Base-by-base conservation (phyloP, 2,113 vertebrate species). In the Garra rufa region DNA sequence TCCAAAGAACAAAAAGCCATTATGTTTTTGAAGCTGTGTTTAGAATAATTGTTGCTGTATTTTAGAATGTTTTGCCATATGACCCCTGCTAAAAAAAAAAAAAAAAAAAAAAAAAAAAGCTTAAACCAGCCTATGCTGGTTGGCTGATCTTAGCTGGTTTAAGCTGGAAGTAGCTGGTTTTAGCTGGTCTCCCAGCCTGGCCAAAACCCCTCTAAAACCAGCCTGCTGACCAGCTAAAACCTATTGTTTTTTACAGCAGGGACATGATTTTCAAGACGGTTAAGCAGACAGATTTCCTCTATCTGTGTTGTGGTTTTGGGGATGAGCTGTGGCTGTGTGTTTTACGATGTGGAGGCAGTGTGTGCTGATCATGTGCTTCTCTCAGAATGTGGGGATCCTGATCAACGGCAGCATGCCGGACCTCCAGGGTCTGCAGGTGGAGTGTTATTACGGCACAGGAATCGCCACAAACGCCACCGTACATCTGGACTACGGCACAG, bases 341-440 rank as follows among this genome's bases (percentile, higher is more conserved):
- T 55, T 55, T 21, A 17, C 21, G 17, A 52, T 50, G 6, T 15
- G 17, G 15, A 50, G 15, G 48, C 48, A 34, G 30, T 55, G 30
- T 76, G 50, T 77, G 75, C 8, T 57, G 3, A 57, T 57, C 3
- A 1, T 77, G 30, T 77, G 75, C 88, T 30, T 81, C 63, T 88
- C 30, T 83, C 83, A 97, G 98, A 92, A 93, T 63, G 94, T 99
- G 84, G 97, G 98, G 81, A 96, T 99, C 83, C 95, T 98, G 91
- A 96, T 99, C 87, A 95, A 96, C 1, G 98, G 98, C 83, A 98
- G 95, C 28, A 95, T 99, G 81, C 98, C 98, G 0, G 95, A 96
- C 89, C 92, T 99, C 89, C 93, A 91, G 0, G 95, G 95, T 82
- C 95, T 96, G 87, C 90, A 92, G n/a, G 96, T 99, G 90, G 93